Evolutionary conservation across 2,888 invertebrate species (phyloP), one percentile per base, ranked within the genome.

Genomic region (Tipula confusa): DNA sequence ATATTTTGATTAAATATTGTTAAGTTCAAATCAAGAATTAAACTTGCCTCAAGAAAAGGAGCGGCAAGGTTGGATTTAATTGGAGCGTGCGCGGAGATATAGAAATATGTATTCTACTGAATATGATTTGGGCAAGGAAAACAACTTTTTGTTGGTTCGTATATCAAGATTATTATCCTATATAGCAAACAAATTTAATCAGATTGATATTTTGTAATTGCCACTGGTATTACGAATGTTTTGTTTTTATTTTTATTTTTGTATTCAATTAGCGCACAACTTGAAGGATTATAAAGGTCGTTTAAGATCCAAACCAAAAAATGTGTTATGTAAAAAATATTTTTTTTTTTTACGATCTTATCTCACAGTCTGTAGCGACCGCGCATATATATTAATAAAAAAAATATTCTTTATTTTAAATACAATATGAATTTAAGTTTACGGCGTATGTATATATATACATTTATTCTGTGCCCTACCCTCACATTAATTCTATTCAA

Each of bases 401-500:
- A 0, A 43, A 43, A 15, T 43, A 18, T 64, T 64, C 24, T 64
- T 24, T 24, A 24, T 64, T 64, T 64, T 64, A 64, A 64, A 64
- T 64, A 64, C 64, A 64, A 64, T 64, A 64, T 9, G 24, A 24
- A 64, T 24, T 64, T 24, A 64, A 64, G n/a, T 64, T 24, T 64
- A 48, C 24, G n/a, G n/a, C n/a, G n/a, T n/a, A n/a, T n/a, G 18
- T 64, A 64, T 38, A 7, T 43, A 43, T n/a, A 43, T 43, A 18
- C 38, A 38, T 38, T 5, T 3, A 38, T 64, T 64, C 2, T 48
- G 43, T n/a, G 64, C 64, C 64, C 18, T 24, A 64, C 64, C 64
- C 64, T 64, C 64, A 64, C 64, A 64, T 64, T 64, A 64, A 43
- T 43, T 43, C 43, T n/a, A 43, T 43, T 43, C 43, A 43, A 43